A percentile compares a stretch with the other conserved stretches of the same genome.
Evolutionary conservation across 2,797 vertebrate genomes (phyloP).

Genomic region (Notamacropus eugenii): DNA sequence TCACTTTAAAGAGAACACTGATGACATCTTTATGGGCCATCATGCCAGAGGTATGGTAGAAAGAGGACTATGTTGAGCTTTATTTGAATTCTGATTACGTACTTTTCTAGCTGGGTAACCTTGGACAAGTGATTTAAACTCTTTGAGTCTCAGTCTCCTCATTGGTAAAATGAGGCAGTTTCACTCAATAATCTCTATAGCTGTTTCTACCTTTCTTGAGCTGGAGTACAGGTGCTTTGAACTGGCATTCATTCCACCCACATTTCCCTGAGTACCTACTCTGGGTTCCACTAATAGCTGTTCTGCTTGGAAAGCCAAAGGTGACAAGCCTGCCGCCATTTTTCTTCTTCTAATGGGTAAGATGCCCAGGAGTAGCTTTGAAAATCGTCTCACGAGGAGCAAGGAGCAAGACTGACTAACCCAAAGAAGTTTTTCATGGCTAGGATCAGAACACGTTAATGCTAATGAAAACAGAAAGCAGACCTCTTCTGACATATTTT

Average conservation of each 20-base stretch:
- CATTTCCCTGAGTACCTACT: constrained; percentile 1
- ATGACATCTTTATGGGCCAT: not conserved
- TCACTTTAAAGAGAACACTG: not conserved
- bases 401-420: constrained; percentile 66
- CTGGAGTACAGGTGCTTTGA: not conserved
- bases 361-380: constrained; percentile 26
- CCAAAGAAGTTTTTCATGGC: constrained; percentile 72
- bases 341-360: constrained; percentile 55
- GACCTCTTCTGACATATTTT: constrained; percentile 83
- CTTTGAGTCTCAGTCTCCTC: not conserved
- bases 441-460: constrained; percentile 79
- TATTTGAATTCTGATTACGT: not conserved
- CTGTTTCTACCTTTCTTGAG: not conserved
- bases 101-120: not conserved
- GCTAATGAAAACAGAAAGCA: constrained; percentile 80
- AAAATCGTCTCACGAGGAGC: constrained; percentile 55
- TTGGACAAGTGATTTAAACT: not conserved
- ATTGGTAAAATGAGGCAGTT: not conserved
- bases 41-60: not conserved
- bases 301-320: constrained; percentile 56
- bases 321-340: constrained; percentile 20
- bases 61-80: not conserved
- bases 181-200: not conserved
- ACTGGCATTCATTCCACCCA: not conserved
- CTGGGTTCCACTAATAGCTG: constrained; percentile 35